A percentile compares a stretch with the other conserved stretches of the same genome.
phyloP scores from a whole-genome alignment of 2,797 vertebrate species.

The Apogon hyalosoma region DNA sequence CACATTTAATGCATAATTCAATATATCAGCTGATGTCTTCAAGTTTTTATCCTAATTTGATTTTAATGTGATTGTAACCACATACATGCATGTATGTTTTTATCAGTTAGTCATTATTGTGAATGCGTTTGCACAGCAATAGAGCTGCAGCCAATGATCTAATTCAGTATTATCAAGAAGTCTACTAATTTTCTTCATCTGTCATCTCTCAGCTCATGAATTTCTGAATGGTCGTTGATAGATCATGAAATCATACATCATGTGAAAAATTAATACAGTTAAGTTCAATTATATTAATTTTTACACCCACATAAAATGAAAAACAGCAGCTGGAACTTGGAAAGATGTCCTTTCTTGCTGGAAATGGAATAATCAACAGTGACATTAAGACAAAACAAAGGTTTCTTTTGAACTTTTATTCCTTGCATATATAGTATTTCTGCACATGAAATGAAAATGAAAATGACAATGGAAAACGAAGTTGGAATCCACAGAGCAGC shows the following conservation, averaged over 20 bases:
- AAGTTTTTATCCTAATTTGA: constrained; percentile 7
- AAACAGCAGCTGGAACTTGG: no score
- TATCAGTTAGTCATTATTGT: neutral
- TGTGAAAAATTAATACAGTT: no score
- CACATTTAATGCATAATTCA: constrained; percentile 48
- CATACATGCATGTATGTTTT: neutral
- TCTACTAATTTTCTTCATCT: no score
- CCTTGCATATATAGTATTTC: neutral
- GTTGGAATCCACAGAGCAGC: constrained; percentile 39
- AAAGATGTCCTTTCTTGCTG: no score
- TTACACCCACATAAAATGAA: no score
- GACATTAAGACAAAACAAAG: neutral
- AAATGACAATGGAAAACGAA: constrained; percentile 6
- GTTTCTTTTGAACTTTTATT: constrained; percentile 14
- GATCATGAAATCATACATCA: no score
- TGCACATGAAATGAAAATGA: constrained; percentile 13
- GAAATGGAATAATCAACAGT: no score
- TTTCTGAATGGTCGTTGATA: no score
- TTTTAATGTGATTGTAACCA: constrained; percentile 19
- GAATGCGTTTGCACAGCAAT: neutral
- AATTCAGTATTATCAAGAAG: no score
- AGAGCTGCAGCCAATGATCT: no score
- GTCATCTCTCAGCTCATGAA: no score
- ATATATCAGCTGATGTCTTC: constrained; percentile 20
- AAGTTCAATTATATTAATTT: no score